phyloP scores from a whole-genome alignment of 2,797 vertebrate species.

The Pelodytes ibericus region DNA sequence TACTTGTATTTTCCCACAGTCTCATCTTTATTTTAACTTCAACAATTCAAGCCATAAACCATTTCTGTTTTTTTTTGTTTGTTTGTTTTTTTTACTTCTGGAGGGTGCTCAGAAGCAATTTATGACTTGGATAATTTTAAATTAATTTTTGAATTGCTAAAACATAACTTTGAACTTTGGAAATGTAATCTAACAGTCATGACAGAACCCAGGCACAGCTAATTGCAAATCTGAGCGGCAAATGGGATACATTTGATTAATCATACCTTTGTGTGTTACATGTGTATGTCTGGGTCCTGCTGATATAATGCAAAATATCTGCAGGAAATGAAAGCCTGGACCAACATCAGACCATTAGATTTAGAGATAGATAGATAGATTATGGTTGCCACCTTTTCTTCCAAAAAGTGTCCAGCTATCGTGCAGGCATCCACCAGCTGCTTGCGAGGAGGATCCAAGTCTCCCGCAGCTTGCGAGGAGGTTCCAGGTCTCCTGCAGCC shows the following conservation, averaged over 20 bases:
- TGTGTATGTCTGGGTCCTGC: conserved; percentile 30
- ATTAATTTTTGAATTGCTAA: conserved; percentile 47
- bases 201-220: conserved; percentile 31
- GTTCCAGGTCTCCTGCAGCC: too few species aligned
- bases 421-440: too few species aligned
- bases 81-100: too few species aligned
- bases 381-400: too few species aligned
- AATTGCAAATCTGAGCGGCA: conserved; percentile 44
- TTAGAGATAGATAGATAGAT: conserved; percentile 21
- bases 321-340: conserved; percentile 25
- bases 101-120: conserved; percentile 33
- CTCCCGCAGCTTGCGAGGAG: too few species aligned
- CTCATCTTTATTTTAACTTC: conserved; percentile 46
- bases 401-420: too few species aligned
- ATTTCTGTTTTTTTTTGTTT: conserved; percentile 37
- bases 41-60: conserved; percentile 27
- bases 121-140: conserved; percentile 47
- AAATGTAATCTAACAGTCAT: conserved; percentile 46
- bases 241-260: conserved; percentile 50
- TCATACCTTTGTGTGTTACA: conserved; percentile 22
- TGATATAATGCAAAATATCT: conserved; percentile 41
- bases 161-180: too few species aligned
- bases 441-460: too few species aligned
- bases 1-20: too few species aligned
- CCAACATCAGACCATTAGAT: conserved; percentile 13